phyloP scores from a whole-genome alignment of 23 tunicate genomes.

The Aplidium turbinatum region DNA sequence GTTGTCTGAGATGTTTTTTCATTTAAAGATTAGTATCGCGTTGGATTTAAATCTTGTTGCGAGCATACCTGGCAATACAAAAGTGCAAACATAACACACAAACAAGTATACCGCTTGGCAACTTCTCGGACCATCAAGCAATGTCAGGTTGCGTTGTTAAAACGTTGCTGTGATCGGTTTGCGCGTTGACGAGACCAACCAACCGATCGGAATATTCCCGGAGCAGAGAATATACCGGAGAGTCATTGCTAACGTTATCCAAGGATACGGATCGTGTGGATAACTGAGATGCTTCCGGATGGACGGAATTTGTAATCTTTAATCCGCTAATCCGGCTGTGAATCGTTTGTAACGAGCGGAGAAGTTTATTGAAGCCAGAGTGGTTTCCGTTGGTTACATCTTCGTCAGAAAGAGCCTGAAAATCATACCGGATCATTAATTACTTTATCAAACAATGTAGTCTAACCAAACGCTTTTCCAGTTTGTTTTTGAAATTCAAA shows the following conservation, averaged over 20 bases:
- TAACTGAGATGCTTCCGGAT: conserved; percentile 2
- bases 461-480: too few species aligned
- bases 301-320: background rate
- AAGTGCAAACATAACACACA: too few species aligned
- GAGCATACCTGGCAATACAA: too few species aligned
- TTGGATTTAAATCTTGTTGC: too few species aligned
- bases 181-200: conserved; percentile 43
- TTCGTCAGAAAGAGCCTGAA: too few species aligned
- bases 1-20: too few species aligned
- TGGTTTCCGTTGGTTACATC: conserved; percentile 23
- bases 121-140: too few species aligned
- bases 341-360: conserved; percentile 27
- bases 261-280: conserved; percentile 21
- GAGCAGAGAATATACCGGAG: conserved; percentile 43
- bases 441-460: too few species aligned
- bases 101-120: too few species aligned
- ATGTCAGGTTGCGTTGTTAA: conserved; percentile 11
- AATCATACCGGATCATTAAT: too few species aligned
- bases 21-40: too few species aligned
- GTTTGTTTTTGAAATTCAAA: too few species aligned
- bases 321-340: conserved; percentile 6
- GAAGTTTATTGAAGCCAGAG: conserved; percentile 12
- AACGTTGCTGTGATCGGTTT: conserved; percentile 22
- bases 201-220: conserved; percentile 65
- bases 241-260: conserved; percentile 29